phyloP scores from a whole-genome alignment of 2,797 vertebrate genomes.

The Momotus momota region DNA sequence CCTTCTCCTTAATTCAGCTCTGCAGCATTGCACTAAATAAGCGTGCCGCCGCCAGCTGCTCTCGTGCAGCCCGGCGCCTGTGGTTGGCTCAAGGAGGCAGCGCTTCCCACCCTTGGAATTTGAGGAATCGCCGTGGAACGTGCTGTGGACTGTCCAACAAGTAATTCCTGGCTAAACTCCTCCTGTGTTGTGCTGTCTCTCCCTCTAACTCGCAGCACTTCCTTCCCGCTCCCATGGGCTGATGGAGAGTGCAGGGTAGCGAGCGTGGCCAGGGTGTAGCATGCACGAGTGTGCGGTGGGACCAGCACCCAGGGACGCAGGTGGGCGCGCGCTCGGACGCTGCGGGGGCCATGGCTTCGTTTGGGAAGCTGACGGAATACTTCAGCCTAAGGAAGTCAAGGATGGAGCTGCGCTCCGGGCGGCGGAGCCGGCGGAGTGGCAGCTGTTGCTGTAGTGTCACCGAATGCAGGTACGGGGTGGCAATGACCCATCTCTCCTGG shows the following conservation, averaged over 20 bases:
- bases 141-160: neutral
- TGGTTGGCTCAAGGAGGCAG: neutral
- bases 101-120: neutral
- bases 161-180: neutral
- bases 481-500: accelerated
- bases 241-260: neutral
- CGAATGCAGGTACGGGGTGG: constrained; percentile 86
- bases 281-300: neutral
- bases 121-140: neutral
- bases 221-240: neutral
- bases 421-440: constrained; percentile 85
- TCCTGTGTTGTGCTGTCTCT: neutral
- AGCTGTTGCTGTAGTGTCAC: constrained; percentile 91
- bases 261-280: neutral
- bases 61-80: neutral
- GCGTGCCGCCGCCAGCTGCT: neutral
- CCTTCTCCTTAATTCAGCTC: neutral
- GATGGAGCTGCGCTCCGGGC: constrained; percentile 84
- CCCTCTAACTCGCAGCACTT: neutral
- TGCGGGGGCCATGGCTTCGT: constrained; percentile 85
- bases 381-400: constrained; percentile 91
- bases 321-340: neutral
- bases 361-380: constrained; percentile 94
- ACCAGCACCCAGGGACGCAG: neutral
- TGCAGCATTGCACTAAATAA: neutral